Base-by-base conservation (phyloP, 2,888 invertebrate genomes). In the Lymantria dispar region DNA sequence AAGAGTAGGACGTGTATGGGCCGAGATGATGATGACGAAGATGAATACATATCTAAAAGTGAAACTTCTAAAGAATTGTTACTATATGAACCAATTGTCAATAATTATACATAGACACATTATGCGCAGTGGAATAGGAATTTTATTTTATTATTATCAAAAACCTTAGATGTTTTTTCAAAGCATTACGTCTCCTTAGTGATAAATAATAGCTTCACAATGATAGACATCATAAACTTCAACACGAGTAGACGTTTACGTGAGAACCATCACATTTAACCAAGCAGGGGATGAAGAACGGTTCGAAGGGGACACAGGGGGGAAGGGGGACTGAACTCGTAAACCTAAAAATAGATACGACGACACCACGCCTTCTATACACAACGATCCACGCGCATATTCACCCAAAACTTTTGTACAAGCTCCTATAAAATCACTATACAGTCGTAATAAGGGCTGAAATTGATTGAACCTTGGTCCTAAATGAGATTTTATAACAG, bases 331-430 rank as follows among this genome's bases (percentile, higher is more conserved):
- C 75, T 81, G 83, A 85, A 83, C 87, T 76, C 85, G 83, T 89
- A 87, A 87, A 89, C 80, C 81, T 85, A 85, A 84, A 89, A 87
- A 88, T 89, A 89, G 81, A 81, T 69, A 69, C 74, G 73, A 72
- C 78, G 73, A 81, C 80, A 81, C 75, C 72, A 73, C 77, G 80
- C 73, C 71, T 71, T 69, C 68, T 53, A 64, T 63, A 68, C 62
- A 68, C 70, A 68, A 57, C 62, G 55, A 62, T 60, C 60, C 53
- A 54, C 55, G 56, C 58, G 64, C 62, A 54, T 60, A 49, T 58
- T 50, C 62, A 52, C 42, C 48, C 22, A 43, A 64, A 33, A 58
- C 58, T 63, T 58, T 53, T 49, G 46, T 22, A 60, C 62, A 51
- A 56, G 58, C 58, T 52, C 53, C 46, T 50, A 63, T 57, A 52